These are phyloP conservation scores for Wiebesia pumilae DNA, from an alignment of 1,140 invertebrate species.

Conservation along the genomic window DNA sequence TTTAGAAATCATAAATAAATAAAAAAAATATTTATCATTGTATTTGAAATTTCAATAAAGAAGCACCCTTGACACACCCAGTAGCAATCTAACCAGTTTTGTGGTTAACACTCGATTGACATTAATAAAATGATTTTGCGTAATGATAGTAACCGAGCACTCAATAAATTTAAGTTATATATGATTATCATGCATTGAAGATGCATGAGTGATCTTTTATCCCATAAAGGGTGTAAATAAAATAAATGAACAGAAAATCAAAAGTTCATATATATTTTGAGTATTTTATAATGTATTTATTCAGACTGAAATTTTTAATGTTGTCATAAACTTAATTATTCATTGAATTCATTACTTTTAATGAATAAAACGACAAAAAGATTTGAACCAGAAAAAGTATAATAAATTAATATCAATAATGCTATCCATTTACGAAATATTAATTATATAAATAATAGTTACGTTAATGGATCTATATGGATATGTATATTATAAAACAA, in stretches of 20 bases:
- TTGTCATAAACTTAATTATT: not conserved
- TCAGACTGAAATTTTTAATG: not conserved
- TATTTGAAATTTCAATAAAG: not conserved
- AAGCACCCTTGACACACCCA: not conserved
- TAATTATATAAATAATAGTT: not conserved
- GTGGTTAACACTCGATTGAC: not conserved
- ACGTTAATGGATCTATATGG: not conserved
- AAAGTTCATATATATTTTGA: not conserved
- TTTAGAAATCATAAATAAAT: not conserved
- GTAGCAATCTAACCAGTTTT: not conserved
- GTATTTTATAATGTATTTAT: not conserved
- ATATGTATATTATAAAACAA: not conserved
- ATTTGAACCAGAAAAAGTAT: not conserved
- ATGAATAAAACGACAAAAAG: not conserved
- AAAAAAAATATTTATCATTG: not conserved
- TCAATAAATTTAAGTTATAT: not conserved
- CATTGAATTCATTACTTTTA: not conserved
- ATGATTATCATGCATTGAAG: not conserved
- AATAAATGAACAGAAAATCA: not conserved
- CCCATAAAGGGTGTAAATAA: not conserved
- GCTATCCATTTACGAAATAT: not conserved
- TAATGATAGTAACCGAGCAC: not conserved
- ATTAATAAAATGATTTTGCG: not conserved
- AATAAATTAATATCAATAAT: not conserved
- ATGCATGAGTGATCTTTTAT: not conserved